Percentiles rank a stretch among this genome's conserved stretches.
These are phyloP conservation scores for Empidonax traillii DNA, from an alignment of 2,113 vertebrate species.

Conservation along the genomic window DNA sequence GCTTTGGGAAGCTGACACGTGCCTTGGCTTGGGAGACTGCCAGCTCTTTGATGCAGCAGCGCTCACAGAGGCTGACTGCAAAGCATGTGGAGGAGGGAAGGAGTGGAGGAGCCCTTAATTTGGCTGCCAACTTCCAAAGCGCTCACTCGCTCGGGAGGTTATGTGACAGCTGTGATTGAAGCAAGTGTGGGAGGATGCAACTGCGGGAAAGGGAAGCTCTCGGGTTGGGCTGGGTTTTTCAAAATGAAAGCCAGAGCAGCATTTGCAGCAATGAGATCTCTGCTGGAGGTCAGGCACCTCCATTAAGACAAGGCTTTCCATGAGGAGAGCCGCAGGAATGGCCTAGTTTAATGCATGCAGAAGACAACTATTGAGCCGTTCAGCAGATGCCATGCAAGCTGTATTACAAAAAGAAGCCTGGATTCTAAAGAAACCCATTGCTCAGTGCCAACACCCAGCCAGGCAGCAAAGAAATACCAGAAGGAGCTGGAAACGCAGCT, in stretches of 20 bases:
- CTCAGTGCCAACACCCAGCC: background rate
- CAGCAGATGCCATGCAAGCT: fast-evolving
- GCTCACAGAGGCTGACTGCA: conserved; percentile 45
- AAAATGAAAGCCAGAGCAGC: background rate
- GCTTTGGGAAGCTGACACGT: conserved; percentile 36
- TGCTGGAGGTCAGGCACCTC: background rate
- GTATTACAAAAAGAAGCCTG: background rate
- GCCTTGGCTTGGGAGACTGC: conserved; percentile 8
- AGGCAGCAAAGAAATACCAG: background rate
- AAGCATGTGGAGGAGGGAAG: conserved; percentile 49
- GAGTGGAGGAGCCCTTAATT: conserved; percentile 64
- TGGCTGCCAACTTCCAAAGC: conserved; percentile 60
- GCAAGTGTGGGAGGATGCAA: conserved; percentile 27
- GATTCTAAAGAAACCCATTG: background rate
- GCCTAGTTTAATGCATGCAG: background rate
- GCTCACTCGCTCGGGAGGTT: conserved; percentile 19
- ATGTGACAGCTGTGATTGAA: conserved; percentile 45
- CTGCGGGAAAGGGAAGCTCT: conserved; percentile 46
- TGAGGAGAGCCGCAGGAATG: background rate
- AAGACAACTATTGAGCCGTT: background rate
- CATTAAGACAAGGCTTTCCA: background rate
- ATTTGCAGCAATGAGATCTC: conserved; percentile 7
- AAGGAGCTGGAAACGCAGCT: background rate
- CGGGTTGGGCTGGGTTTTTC: background rate
- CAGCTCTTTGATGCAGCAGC: conserved; percentile 43